Conservation (phyloP, 2,888 invertebrate genomes). For the Sinodicranocentrus sp. region DNA sequence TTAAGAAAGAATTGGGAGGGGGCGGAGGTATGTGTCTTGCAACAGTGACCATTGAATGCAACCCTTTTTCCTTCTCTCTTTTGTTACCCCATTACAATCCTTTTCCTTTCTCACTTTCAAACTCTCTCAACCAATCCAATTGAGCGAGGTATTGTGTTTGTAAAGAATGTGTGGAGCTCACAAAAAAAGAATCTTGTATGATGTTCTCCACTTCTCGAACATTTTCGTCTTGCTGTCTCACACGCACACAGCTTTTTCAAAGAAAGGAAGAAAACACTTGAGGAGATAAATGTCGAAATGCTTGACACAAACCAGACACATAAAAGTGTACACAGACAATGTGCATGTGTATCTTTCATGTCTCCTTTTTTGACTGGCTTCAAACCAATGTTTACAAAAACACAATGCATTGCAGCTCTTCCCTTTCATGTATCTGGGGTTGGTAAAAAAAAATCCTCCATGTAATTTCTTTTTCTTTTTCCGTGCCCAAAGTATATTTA, state of each 20-base stretch:
- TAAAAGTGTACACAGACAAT: neutral
- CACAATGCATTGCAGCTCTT: slow-evolving; percentile 41
- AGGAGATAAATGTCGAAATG: slow-evolving; percentile 69
- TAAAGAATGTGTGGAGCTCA: too few species aligned
- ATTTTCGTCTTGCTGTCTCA: too few species aligned
- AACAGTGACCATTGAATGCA: slow-evolving; percentile 4
- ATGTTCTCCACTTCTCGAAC: neutral
- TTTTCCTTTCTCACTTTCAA: slow-evolving; percentile 27
- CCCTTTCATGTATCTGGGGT: too few species aligned
- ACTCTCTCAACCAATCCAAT: slow-evolving; percentile 54
- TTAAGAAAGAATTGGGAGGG: neutral
- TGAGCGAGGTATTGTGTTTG: slow-evolving; percentile 24
- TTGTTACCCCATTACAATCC: slow-evolving; percentile 55
- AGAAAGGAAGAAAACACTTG: slow-evolving; percentile 55
- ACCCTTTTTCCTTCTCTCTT: slow-evolving; percentile 43
- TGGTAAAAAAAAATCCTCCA: too few species aligned
- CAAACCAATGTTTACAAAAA: slow-evolving; percentile 48
- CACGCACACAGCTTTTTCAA: slow-evolving; percentile 21
- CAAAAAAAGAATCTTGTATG: neutral
- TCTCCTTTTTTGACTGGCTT: slow-evolving; percentile 1
- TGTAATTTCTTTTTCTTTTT: too few species aligned
- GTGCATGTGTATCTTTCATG: slow-evolving; percentile 7
- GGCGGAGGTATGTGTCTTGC: neutral
- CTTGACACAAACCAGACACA: slow-evolving; percentile 69
- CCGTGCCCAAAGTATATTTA: too few species aligned